These are phyloP conservation scores for Abscondita cerata DNA, from an alignment of 2,888 invertebrate genomes.

Conservation along the genomic window DNA sequence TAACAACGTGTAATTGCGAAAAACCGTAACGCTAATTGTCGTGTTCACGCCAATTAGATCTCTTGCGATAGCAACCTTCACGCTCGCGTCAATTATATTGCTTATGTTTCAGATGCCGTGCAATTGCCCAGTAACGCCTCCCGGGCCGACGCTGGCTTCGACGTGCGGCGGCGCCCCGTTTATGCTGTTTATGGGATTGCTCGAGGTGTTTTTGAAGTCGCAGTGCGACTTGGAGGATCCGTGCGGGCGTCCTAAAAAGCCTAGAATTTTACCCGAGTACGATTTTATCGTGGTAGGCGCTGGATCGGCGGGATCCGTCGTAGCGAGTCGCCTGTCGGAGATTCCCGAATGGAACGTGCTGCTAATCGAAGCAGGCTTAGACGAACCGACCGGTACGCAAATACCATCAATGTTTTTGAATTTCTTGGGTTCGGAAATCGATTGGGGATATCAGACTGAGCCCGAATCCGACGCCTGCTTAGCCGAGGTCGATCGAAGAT, in stretches of 20 bases:
- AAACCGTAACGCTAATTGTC: no score
- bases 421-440: conserved; percentile 84
- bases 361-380: conserved; percentile 78
- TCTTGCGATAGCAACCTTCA: no score
- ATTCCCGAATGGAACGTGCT: conserved; percentile 76
- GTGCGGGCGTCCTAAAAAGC: conserved; percentile 74
- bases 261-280: conserved; percentile 68
- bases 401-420: conserved; percentile 91
- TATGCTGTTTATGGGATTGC: conserved; percentile 89
- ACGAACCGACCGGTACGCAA: conserved; percentile 87
- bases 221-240: conserved; percentile 90
- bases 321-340: conserved; percentile 75
- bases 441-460: conserved; percentile 88
- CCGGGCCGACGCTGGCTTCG: conserved; percentile 83
- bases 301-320: conserved; percentile 75
- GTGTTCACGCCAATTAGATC: no score
- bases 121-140: conserved; percentile 81
- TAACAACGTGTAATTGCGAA: no score
- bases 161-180: conserved; percentile 85
- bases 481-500: conserved; percentile 72
- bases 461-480: conserved; percentile 80
- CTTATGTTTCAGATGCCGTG: conserved; percentile 64
- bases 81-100: not conserved
- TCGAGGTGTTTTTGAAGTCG: conserved; percentile 84
- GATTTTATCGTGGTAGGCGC: conserved; percentile 80